Evolutionary conservation across 2,797 vertebrate species (phyloP), one percentile per base, ranked within the genome.

Genomic region (Myiotriccus ornatus): DNA sequence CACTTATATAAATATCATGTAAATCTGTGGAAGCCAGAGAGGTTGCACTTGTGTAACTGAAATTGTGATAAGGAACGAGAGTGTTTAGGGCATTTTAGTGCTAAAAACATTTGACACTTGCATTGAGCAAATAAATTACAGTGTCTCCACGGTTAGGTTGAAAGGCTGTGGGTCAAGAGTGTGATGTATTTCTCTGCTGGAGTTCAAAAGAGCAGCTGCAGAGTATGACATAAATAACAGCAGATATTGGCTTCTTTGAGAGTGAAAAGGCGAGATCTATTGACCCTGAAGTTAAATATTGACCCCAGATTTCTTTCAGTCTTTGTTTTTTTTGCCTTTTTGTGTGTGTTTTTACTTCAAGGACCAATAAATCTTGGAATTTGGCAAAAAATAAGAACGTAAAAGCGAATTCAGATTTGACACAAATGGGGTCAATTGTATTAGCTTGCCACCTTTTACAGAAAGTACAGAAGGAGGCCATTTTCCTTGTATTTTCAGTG

Each of bases 141-240:
- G n/a, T 83, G 60, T 84, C 71, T 74, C 60, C 68, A 55, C 57
- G 60, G 53, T 84, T 74, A 35, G 49, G 39, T 60, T 90, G 71
- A 85, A 95, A 95, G 87, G 13, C 77, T 74, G 12, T 46, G 85
- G 87, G 86, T 96, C 81, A 92, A 74, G 56, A 46, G 75, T 70
- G 27, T 60, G 71, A 87, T 93, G 64, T 90, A 85, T 93, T 90
- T 95, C 89, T 90, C 88, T 92, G 90, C 0, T 93, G 75, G 71
- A 92, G 90, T 93, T 96, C 94, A 87, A 87, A 96, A 95, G 94
- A 92, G 84, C 95, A 96, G 86, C 93, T 95, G 92, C 75, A 64
- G 86, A 87, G 49, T 64, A 68, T 68, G 57, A 43, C 64, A 90
- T 93, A 91, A 96, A 95, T 94, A 95, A 93, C 64, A 90, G 75